These are phyloP conservation scores for Ooceraea biroi DNA, from an alignment of 1,140 invertebrate species.

Conservation along the genomic window DNA sequence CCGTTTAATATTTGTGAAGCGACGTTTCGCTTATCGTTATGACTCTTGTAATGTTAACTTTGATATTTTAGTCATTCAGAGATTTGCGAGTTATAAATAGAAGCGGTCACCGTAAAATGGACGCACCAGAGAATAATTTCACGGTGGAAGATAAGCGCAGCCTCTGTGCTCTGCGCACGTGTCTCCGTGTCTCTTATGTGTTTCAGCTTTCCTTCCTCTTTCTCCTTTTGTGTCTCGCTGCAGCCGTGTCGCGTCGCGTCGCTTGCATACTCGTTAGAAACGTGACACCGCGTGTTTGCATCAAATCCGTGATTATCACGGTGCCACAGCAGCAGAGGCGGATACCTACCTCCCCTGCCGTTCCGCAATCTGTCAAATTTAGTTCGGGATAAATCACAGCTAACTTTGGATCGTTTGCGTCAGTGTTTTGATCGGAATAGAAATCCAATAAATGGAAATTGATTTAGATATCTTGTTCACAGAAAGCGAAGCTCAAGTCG, in stretches of 20 bases:
- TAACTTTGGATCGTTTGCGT: constrained; percentile 23
- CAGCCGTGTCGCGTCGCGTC: not conserved
- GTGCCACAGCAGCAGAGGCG: not conserved
- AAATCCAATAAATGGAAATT: not conserved
- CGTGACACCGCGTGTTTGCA: constrained; percentile 50
- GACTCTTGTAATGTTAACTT: too few relatives aligned
- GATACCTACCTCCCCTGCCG: not conserved
- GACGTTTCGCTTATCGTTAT: too few relatives aligned
- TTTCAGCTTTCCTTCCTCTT: constrained; percentile 38
- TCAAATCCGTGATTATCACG: constrained; percentile 45
- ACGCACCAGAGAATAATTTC: constrained; percentile 76
- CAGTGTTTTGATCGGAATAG: constrained; percentile 13
- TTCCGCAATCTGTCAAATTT: constrained; percentile 21
- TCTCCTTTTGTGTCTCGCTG: constrained; percentile 12
- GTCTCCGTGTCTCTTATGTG: constrained; percentile 21
- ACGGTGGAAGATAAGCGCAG: constrained; percentile 74
- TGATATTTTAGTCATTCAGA: constrained; percentile 76
- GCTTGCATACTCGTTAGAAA: constrained; percentile 51
- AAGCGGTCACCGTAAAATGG: constrained; percentile 81
- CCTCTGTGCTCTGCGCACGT: constrained; percentile 14
- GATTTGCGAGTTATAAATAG: constrained; percentile 80
- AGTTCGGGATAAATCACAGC: not conserved
- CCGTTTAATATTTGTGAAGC: too few relatives aligned
- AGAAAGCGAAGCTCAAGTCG: too few relatives aligned
- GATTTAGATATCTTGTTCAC: too few relatives aligned